These are phyloP conservation scores for Drosophila truncata DNA, from an alignment of 1,140 invertebrate genomes.

Conservation along the genomic window DNA sequence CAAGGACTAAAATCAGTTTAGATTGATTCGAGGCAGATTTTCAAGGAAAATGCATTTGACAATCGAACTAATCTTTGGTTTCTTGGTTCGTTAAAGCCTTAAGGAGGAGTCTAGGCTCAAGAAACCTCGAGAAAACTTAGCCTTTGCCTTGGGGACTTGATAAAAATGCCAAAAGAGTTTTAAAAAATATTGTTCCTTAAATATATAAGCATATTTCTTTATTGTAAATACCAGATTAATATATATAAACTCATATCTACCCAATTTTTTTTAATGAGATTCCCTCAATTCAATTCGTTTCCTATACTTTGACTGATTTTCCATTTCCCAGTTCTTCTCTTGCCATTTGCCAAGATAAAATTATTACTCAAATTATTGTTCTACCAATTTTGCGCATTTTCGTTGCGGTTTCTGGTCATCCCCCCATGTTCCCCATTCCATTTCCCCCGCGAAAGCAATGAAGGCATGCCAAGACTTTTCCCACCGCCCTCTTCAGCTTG, in stretches of 20 bases:
- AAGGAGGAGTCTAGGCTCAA: no score
- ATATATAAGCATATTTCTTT: not conserved
- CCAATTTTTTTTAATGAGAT: not conserved
- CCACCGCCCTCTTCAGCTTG: not conserved
- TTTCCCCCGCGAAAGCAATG: conserved; percentile 15
- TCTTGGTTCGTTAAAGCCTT: not conserved
- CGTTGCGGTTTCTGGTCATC: conserved; percentile 47
- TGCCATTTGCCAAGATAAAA: conserved; percentile 32
- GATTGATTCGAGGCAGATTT: conserved; percentile 7
- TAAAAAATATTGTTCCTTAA: no score
- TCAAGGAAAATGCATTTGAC: not conserved
- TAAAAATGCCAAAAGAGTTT: no score
- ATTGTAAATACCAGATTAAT: not conserved
- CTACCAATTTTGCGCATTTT: conserved; percentile 41
- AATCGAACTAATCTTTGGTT: not conserved
- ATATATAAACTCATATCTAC: not conserved
- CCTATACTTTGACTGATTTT: conserved; percentile 12
- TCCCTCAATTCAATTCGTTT: conserved; percentile 13
- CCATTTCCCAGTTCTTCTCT: not conserved
- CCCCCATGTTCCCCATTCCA: not conserved
- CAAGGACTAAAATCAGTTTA: not conserved
- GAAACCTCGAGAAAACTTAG: no score
- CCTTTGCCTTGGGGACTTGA: no score
- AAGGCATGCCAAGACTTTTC: conserved; percentile 36
- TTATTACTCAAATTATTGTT: conserved; percentile 44